Evolutionary conservation across 1,140 invertebrate species (phyloP).

Genomic region (Apis mellifera): DNA sequence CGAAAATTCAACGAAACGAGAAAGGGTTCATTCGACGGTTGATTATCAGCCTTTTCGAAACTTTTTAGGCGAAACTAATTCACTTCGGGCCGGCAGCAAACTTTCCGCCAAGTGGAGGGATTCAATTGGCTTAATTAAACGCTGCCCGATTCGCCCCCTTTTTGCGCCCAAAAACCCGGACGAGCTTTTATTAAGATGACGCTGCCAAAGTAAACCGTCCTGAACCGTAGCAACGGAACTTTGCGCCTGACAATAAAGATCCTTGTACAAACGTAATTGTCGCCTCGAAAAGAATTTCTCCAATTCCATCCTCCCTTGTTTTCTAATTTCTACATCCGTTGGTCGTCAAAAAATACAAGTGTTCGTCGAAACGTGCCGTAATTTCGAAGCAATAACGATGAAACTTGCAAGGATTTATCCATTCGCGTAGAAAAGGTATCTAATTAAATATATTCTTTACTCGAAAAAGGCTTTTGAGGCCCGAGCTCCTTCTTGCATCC

Average conservation of each 20-base stretch:
- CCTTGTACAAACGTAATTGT: not conserved
- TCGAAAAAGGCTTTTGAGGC: no score
- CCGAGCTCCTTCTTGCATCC: no score
- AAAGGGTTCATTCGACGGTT: slow-evolving; percentile 27
- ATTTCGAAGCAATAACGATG: no score
- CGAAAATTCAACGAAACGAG: slow-evolving; percentile 5
- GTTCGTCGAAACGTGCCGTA: no score
- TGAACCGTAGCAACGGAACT: not conserved
- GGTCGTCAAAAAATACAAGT: not conserved
- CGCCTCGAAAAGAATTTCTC: not conserved
- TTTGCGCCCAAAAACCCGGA: slow-evolving; percentile 28
- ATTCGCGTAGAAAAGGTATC: no score
- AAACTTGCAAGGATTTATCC: no score
- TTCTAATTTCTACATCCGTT: not conserved
- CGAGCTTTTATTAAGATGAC: slow-evolving; percentile 35
- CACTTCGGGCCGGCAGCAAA: slow-evolving; percentile 19
- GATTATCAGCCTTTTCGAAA: slow-evolving; percentile 45
- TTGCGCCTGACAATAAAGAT: not conserved
- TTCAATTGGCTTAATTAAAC: slow-evolving; percentile 51
- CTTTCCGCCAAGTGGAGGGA: slow-evolving; percentile 25
- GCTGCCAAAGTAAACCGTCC: slow-evolving; percentile 28
- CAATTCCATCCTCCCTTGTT: no score
- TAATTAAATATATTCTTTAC: no score
- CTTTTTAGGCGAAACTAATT: slow-evolving; percentile 50
- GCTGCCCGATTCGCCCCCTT: slow-evolving; percentile 30